Conservation (phyloP, 2,113 vertebrate species). For the Pelodiscus sinensis region DNA sequence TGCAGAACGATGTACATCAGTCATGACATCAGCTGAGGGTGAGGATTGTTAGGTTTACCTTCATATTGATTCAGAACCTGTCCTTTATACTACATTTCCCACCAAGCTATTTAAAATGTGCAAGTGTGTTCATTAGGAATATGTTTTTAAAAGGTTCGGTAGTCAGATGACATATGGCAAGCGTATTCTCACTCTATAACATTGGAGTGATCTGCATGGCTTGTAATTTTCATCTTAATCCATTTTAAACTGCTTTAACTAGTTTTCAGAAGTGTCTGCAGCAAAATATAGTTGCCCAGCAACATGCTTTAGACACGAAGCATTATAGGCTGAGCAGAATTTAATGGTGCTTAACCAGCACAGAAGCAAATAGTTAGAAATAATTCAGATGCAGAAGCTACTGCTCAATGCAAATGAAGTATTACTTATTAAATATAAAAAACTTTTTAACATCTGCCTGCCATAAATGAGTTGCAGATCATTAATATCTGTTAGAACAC, state of each 20-base stretch:
- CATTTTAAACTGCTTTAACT: not conserved
- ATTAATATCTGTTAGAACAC: not conserved
- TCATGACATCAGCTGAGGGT: not conserved
- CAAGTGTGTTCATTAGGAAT: not conserved
- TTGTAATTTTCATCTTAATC: slow-evolving; percentile 35
- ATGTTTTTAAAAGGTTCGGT: not conserved
- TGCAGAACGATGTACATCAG: not conserved
- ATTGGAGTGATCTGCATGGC: not conserved
- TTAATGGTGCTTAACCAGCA: slow-evolving; percentile 1
- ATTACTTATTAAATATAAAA: not conserved
- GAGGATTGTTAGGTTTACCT: not conserved
- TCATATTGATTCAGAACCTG: not conserved
- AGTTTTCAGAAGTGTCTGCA: slow-evolving; percentile 9
- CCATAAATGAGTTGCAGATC: not conserved
- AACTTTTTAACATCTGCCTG: not conserved
- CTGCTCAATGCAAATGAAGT: not conserved
- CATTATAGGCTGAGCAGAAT: slow-evolving; percentile 46
- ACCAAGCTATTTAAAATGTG: not conserved
- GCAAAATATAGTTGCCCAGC: slow-evolving; percentile 51
- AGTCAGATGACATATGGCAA: not conserved
- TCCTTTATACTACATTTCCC: not conserved
- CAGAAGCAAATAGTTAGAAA: not conserved
- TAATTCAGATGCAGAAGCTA: slow-evolving; percentile 13
- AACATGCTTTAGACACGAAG: slow-evolving; percentile 39
- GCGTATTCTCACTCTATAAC: not conserved